phyloP scores from a whole-genome alignment of 2,113 vertebrate species.

The Callopanchax toddi region DNA sequence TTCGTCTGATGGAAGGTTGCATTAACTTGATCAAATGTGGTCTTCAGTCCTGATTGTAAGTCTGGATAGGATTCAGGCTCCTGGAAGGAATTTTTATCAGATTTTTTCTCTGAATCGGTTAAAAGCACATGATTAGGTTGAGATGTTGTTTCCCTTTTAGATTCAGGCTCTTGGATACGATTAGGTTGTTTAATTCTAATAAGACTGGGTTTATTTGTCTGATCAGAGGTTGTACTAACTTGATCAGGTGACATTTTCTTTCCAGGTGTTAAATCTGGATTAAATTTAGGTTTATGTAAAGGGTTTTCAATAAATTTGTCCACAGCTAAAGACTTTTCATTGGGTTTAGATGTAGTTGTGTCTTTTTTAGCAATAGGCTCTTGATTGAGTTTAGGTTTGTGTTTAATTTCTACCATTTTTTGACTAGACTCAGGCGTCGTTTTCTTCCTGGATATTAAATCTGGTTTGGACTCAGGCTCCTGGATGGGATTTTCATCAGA shows the following conservation, averaged over 20 bases:
- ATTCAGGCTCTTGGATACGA: neutral
- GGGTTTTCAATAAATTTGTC: constrained; percentile 15
- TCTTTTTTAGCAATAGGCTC: neutral
- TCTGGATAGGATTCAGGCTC: constrained; percentile 13
- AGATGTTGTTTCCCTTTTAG: neutral
- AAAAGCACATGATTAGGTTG: neutral
- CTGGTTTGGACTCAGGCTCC: neutral
- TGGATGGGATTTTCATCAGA: constrained; percentile 1
- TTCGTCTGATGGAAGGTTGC: constrained; percentile 3
- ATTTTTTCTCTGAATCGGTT: neutral
- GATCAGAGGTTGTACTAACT: neutral
- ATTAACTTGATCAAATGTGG: neutral
- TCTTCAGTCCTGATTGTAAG: constrained; percentile 1
- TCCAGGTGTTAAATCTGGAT: constrained; percentile 1
- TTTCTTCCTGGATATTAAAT: no score
- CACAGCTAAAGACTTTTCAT: neutral
- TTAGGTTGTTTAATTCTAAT: neutral
- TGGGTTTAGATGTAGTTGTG: no score
- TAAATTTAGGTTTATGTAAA: neutral
- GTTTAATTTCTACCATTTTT: neutral
- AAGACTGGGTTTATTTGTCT: neutral
- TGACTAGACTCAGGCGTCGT: neutral
- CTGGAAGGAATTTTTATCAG: neutral
- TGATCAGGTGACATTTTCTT: neutral
- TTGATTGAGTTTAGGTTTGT: neutral